Percentiles rank a stretch among this genome's conserved stretches.
Conservation (phyloP, 2,113 vertebrate genomes). For the Trogon surrucura region DNA sequence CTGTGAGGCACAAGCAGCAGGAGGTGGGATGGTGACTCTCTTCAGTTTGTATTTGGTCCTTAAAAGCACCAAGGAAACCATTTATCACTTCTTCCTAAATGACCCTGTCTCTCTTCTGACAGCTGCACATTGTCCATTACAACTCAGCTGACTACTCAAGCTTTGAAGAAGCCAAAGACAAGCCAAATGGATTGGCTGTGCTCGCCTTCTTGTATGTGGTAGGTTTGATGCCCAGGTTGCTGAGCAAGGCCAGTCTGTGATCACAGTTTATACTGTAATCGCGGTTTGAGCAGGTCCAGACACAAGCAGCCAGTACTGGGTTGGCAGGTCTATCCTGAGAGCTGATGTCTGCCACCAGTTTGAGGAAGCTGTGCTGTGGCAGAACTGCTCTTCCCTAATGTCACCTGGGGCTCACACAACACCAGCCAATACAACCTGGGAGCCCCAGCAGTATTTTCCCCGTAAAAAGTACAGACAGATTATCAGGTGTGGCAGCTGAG, state of each 20-base stretch:
- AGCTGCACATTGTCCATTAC: slow-evolving; percentile 94
- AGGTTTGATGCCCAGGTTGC: neutral
- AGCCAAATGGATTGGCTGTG: slow-evolving; percentile 85
- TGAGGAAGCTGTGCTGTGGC: neutral
- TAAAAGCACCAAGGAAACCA: neutral
- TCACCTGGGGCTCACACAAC: neutral
- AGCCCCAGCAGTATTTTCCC: neutral
- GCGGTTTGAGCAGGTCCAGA: neutral
- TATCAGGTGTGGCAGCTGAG: neutral
- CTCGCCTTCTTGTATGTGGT: slow-evolving; percentile 87
- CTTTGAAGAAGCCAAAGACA: slow-evolving; percentile 80
- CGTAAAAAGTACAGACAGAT: neutral
- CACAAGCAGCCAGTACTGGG: neutral
- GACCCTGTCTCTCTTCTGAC: slow-evolving; percentile 7
- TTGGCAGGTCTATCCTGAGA: neutral
- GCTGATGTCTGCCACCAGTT: neutral
- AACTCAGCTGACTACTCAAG: slow-evolving; percentile 85
- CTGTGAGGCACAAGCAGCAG: neutral
- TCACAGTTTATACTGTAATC: rapidly evolving
- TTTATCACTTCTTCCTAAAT: neutral
- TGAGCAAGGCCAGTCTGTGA: neutral
- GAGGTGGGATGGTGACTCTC: neutral
- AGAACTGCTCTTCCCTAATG: neutral
- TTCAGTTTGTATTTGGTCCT: neutral
- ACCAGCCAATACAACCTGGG: neutral